A percentile compares a stretch with the other conserved stretches of the same genome.
Evolutionary conservation across 2,797 vertebrate species (phyloP).

Genomic region (Pseudochirops cupreus): DNA sequence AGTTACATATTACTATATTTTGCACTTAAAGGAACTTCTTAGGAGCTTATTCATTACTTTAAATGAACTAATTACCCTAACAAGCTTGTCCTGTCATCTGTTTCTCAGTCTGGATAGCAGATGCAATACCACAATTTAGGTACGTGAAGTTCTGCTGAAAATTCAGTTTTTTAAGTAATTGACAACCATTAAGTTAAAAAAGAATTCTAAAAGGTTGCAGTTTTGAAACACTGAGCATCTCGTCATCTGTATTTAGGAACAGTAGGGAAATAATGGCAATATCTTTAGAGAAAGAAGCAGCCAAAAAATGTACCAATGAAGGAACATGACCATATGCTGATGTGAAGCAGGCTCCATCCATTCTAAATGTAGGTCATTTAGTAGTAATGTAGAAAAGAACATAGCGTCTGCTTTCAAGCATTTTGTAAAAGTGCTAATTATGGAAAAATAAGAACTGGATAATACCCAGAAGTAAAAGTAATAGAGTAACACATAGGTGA

Average conservation of each 20-base stretch:
- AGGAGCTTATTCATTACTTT: conserved; percentile 28
- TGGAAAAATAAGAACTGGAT: not conserved
- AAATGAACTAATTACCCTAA: conserved; percentile 48
- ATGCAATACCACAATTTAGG: conserved; percentile 40
- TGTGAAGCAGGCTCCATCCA: not conserved
- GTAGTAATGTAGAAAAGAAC: not conserved
- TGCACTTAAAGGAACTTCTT: not conserved
- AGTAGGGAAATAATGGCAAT: not conserved
- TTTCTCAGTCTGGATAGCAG: conserved; percentile 56
- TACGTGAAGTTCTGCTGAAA: conserved; percentile 49
- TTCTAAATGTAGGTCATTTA: not conserved
- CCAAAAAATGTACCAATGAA: not conserved
- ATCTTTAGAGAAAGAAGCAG: not conserved
- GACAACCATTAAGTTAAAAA: conserved; percentile 43
- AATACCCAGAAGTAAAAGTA: not conserved
- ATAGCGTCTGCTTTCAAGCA: not conserved
- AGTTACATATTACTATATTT: not conserved
- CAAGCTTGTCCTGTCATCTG: conserved; percentile 16
- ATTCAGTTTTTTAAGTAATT: conserved; percentile 24
- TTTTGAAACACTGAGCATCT: conserved; percentile 29
- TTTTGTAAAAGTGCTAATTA: not conserved
- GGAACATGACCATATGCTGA: not conserved
- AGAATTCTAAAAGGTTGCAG: not conserved
- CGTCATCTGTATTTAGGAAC: conserved; percentile 4
- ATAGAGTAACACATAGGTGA: not conserved